A percentile compares a stretch with the other conserved stretches of the same genome.
Evolutionary conservation across 2,888 invertebrate genomes (phyloP).

Genomic region (Pyrocoelia pectoralis): DNA sequence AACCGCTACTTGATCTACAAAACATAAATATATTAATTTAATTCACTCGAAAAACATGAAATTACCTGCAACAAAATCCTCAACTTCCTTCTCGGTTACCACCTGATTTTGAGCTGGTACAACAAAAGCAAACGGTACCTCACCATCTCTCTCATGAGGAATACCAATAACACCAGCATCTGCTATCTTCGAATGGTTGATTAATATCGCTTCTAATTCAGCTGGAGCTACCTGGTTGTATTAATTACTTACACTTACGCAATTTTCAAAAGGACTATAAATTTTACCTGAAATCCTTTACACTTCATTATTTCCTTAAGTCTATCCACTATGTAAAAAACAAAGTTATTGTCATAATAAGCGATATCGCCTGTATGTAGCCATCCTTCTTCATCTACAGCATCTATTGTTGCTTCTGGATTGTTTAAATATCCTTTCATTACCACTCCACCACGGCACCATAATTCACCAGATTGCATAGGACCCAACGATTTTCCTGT

Average conservation of each 20-base stretch:
- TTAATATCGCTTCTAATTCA: constrained; percentile 81
- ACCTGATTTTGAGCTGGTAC: constrained; percentile 66
- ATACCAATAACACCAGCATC: constrained; percentile 86
- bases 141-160: constrained; percentile 77
- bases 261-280: not conserved
- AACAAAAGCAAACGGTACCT: constrained; percentile 79
- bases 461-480: constrained; percentile 80
- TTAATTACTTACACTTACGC: not conserved
- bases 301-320: constrained; percentile 74
- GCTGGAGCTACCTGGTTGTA: constrained; percentile 80
- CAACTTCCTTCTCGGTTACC: constrained; percentile 60
- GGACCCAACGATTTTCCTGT: constrained; percentile 70
- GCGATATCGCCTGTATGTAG: constrained; percentile 63
- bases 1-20: constrained; percentile 68
- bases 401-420: constrained; percentile 66
- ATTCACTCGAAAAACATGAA: constrained; percentile 45
- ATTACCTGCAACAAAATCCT: constrained; percentile 61
- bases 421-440: constrained; percentile 83
- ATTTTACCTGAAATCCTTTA: constrained; percentile 76
- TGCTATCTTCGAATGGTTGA: constrained; percentile 74
- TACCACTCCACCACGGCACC: constrained; percentile 76
- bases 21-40: constrained; percentile 22
- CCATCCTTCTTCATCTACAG: constrained; percentile 62
- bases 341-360: constrained; percentile 60
- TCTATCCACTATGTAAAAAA: constrained; percentile 63